Percentiles rank a stretch among this genome's conserved stretches.
These are phyloP conservation scores for Glossosoma conforme DNA, from an alignment of 1,140 invertebrate species.

Conservation along the genomic window DNA sequence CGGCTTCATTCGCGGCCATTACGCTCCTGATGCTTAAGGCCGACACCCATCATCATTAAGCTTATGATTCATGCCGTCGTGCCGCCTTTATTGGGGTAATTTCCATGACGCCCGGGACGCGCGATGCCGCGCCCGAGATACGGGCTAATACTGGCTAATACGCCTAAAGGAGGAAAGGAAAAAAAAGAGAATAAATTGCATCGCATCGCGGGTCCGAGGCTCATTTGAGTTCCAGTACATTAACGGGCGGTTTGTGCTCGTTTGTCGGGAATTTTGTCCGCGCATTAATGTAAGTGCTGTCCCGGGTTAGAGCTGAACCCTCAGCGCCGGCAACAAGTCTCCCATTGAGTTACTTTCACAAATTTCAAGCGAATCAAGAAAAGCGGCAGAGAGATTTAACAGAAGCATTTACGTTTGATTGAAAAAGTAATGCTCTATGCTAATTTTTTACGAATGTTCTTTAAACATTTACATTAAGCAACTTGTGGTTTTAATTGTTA, in stretches of 20 bases:
- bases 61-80: slow-evolving; percentile 22
- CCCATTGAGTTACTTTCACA: no score
- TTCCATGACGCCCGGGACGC: slow-evolving; percentile 10
- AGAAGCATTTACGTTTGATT: no score
- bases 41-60: slow-evolving; percentile 29
- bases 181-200: not conserved
- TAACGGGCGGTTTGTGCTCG: slow-evolving; percentile 6
- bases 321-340: slow-evolving; percentile 11
- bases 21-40: slow-evolving; percentile 15
- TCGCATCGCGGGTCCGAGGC: no score
- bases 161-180: not conserved
- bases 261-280: slow-evolving; percentile 5
- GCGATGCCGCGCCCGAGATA: not conserved
- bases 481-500: no score
- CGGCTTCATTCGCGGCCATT: slow-evolving; percentile 13
- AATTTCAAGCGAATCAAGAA: no score
- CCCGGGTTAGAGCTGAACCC: slow-evolving; percentile 12
- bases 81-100: slow-evolving; percentile 22
- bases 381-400: no score
- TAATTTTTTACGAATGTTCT: no score
- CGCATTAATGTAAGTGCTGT: slow-evolving; percentile 19
- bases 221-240: slow-evolving; percentile 10
- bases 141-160: not conserved
- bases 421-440: no score
- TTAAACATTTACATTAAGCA: no score